A percentile compares a stretch with the other conserved stretches of the same genome.
Evolutionary conservation across 2,797 vertebrate genomes (phyloP).

Genomic region (Perdix hodgsoniae): DNA sequence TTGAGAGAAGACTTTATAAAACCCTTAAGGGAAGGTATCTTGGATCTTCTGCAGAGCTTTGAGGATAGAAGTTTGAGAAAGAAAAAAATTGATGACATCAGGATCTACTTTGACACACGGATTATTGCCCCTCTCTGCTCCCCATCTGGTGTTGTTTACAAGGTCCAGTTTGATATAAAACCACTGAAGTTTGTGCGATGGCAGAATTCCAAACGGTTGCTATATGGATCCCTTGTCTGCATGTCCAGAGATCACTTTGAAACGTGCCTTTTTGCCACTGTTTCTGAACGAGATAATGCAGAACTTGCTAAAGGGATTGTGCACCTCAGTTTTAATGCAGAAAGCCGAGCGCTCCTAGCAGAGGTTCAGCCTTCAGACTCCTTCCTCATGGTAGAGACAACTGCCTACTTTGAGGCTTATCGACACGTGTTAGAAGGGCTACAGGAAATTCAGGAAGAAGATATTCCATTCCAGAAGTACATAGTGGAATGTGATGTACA

Average conservation of each 20-base stretch:
- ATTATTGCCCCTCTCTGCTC: conserved; percentile 86
- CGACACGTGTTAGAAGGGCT: conserved; percentile 91
- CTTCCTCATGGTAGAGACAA: conserved; percentile 95
- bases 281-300: conserved; percentile 85
- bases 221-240: conserved; percentile 93
- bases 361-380: conserved; percentile 81
- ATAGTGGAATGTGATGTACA: conserved; percentile 88
- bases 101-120: conserved; percentile 87
- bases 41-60: conserved; percentile 82
- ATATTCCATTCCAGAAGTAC: conserved; percentile 93
- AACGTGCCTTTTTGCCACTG: conserved; percentile 91
- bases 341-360: conserved; percentile 84
- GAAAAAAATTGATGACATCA: conserved; percentile 89
- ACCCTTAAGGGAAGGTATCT: conserved; percentile 92
- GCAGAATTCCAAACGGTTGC: conserved; percentile 92
- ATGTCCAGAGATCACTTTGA: conserved; percentile 92
- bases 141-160: conserved; percentile 84
- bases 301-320: conserved; percentile 83
- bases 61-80: conserved; percentile 76
- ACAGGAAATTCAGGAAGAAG: conserved; percentile 84
- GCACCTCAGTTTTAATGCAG: conserved; percentile 85
- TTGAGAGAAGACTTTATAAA: conserved; percentile 94
- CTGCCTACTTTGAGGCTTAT: conserved; percentile 96
- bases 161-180: conserved; percentile 86
- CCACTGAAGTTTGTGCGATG: conserved; percentile 90